These are phyloP conservation scores for Cheirogaleus medius DNA, from an alignment of 2,113 vertebrate genomes.

Conservation along the genomic window DNA sequence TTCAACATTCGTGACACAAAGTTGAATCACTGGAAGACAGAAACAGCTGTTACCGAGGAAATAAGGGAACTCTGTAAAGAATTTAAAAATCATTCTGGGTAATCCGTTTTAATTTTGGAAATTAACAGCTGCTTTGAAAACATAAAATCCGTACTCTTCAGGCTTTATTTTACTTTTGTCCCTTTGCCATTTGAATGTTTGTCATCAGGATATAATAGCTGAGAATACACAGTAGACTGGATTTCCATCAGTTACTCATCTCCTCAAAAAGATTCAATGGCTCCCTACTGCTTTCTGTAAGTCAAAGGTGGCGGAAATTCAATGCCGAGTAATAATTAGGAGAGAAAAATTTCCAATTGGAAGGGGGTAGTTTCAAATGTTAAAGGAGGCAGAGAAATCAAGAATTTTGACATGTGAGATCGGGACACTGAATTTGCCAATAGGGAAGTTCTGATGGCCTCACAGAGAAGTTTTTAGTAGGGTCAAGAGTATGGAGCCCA, in stretches of 20 bases:
- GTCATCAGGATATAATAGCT: background rate
- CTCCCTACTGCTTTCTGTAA: background rate
- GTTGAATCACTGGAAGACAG: constrained; percentile 1
- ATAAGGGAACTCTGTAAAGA: constrained; percentile 10
- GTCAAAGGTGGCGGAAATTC: background rate
- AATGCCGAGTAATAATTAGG: background rate
- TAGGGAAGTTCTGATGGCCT: background rate
- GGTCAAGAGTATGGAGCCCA: background rate
- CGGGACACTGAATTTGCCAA: background rate
- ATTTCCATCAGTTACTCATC: background rate
- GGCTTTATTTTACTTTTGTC: constrained; percentile 41
- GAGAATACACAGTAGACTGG: background rate
- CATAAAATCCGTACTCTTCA: background rate
- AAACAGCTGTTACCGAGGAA: constrained; percentile 19
- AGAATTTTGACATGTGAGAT: background rate
- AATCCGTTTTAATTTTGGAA: constrained; percentile 52
- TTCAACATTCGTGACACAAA: constrained; percentile 38
- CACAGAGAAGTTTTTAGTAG: background rate
- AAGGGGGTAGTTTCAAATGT: background rate
- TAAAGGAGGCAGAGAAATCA: background rate
- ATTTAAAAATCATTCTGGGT: constrained; percentile 22
- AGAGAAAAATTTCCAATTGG: background rate
- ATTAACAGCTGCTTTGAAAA: constrained; percentile 42
- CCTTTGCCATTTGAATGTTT: background rate
- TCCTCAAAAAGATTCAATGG: background rate